Evolutionary conservation across 2,888 invertebrate genomes (phyloP).

Genomic region (Trisateles emortualis): DNA sequence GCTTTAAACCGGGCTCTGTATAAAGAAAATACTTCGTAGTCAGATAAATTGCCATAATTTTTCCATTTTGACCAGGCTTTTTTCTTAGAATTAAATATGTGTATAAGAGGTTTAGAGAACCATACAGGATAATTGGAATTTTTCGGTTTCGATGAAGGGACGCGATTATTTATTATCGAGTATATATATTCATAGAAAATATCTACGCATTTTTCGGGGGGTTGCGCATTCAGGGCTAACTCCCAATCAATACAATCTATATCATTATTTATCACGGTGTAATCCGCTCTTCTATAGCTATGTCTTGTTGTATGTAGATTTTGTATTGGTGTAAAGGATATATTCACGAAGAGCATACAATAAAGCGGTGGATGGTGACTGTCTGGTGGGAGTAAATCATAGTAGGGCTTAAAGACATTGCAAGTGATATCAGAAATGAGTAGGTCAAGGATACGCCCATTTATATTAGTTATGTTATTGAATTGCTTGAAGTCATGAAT

Average conservation of each 20-base stretch:
- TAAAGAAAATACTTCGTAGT: constrained; percentile 13
- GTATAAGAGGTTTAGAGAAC: constrained; percentile 11
- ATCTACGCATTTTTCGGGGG: not conserved
- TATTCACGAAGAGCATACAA: not conserved
- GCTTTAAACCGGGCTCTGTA: constrained; percentile 7
- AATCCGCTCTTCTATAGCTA: constrained; percentile 4
- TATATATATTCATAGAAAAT: constrained; percentile 4
- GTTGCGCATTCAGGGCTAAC: not conserved
- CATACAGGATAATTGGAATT: constrained; percentile 9
- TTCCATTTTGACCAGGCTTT: constrained; percentile 17
- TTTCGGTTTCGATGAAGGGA: not conserved
- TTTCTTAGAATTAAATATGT: constrained; percentile 9
- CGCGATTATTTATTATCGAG: not conserved
- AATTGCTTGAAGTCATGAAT: constrained; percentile 3
- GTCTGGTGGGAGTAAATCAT: not conserved
- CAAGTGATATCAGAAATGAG: not conserved
- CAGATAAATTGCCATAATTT: constrained; percentile 5
- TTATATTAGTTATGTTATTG: constrained; percentile 3
- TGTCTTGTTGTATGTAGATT: not conserved
- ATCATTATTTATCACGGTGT: constrained; percentile 1
- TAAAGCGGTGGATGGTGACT: constrained; percentile 9
- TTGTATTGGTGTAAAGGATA: not conserved
- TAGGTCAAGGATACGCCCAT: constrained; percentile 6
- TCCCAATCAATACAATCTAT: constrained; percentile 3
- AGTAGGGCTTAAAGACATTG: not conserved